These are phyloP conservation scores for Oxyura jamaicensis DNA, from an alignment of 2,113 vertebrate species.

Conservation along the genomic window DNA sequence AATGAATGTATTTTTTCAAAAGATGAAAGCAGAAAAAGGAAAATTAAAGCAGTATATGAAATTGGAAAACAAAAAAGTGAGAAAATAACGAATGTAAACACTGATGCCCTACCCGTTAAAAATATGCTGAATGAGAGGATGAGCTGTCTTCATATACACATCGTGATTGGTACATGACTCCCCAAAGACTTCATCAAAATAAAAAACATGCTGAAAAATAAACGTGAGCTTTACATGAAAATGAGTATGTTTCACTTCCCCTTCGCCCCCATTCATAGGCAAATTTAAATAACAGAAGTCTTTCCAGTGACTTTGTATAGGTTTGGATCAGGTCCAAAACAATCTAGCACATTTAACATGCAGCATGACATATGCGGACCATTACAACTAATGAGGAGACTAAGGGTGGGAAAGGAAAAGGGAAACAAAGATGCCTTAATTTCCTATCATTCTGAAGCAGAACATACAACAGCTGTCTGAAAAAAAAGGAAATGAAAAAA, in stretches of 20 bases:
- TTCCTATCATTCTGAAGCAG: not conserved
- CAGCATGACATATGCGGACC: not conserved
- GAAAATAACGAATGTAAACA: constrained; percentile 42
- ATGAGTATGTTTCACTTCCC: not conserved
- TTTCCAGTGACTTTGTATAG: not conserved
- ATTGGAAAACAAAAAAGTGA: constrained; percentile 15
- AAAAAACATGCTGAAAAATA: constrained; percentile 90
- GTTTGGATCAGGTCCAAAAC: not conserved
- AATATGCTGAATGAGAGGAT: constrained; percentile 91
- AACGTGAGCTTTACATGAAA: constrained; percentile 60
- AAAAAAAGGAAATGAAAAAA: not conserved
- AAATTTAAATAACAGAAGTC: not conserved
- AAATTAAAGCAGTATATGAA: constrained; percentile 1
- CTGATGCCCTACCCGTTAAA: constrained; percentile 83
- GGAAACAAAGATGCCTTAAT: not conserved
- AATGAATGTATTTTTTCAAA: constrained; percentile 40
- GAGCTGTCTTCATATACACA: constrained; percentile 88
- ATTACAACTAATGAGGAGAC: not conserved
- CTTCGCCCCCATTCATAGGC: not conserved
- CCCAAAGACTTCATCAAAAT: constrained; percentile 93
- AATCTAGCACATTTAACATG: not conserved
- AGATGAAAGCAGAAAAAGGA: not conserved
- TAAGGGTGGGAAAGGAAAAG: not conserved
- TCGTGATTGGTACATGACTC: constrained; percentile 87
- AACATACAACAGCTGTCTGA: not conserved